These are phyloP conservation scores for Propithecus coquereli DNA, from an alignment of 2,113 vertebrate genomes.

Conservation along the genomic window DNA sequence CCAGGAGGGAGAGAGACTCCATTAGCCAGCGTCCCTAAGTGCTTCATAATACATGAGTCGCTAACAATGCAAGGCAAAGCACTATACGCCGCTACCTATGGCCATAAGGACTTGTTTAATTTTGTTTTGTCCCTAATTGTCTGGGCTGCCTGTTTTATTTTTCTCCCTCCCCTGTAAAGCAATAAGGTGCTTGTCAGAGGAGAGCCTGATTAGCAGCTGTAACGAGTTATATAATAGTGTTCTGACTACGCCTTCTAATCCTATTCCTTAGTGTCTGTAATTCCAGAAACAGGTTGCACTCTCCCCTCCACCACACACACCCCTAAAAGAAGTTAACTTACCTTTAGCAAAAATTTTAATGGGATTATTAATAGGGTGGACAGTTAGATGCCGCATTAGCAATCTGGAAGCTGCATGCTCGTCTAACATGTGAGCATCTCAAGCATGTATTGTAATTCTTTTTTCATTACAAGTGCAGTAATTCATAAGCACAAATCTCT, in stretches of 20 bases:
- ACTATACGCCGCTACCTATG: constrained; percentile 27
- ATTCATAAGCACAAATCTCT: constrained; percentile 78
- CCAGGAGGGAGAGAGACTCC: constrained; percentile 64
- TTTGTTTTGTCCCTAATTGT: constrained; percentile 75
- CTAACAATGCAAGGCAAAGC: neutral
- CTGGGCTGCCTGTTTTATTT: constrained; percentile 54
- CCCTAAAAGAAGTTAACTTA: constrained; percentile 72
- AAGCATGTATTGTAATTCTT: constrained; percentile 74
- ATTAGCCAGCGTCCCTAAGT: constrained; percentile 71
- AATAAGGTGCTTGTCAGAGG: constrained; percentile 77
- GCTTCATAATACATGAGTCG: constrained; percentile 60
- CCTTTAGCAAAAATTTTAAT: constrained; percentile 73
- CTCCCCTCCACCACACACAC: neutral
- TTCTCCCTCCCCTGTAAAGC: constrained; percentile 59
- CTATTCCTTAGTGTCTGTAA: constrained; percentile 75
- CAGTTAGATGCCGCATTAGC: constrained; percentile 59
- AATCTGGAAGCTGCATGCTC: constrained; percentile 68
- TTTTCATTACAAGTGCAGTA: constrained; percentile 76
- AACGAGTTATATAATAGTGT: constrained; percentile 61
- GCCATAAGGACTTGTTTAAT: constrained; percentile 70
- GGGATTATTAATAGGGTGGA: constrained; percentile 77
- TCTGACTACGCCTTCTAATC: constrained; percentile 56
- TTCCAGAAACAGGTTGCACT: constrained; percentile 65
- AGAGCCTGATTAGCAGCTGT: constrained; percentile 70
- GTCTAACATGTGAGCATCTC: constrained; percentile 66